Percentiles rank a stretch among this genome's conserved stretches.
Evolutionary conservation across 2,888 invertebrate genomes (phyloP).

Genomic region (Cryptus armator): DNA sequence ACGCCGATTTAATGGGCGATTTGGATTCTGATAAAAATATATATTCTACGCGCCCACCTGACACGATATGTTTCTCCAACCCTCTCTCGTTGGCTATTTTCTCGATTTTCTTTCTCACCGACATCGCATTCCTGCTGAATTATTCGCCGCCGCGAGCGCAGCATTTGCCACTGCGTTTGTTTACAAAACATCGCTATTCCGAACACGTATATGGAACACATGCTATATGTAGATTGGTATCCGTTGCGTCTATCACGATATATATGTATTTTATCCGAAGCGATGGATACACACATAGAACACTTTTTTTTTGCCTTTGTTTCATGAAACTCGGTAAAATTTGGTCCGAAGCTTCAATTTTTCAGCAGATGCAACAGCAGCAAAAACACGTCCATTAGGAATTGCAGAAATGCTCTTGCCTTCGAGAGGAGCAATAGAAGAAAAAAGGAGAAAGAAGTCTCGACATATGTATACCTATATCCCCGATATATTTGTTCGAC

Average conservation of each 20-base stretch:
- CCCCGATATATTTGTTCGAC: not conserved
- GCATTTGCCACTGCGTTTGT: slow-evolving; percentile 32
- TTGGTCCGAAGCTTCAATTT: not conserved
- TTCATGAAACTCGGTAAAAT: not conserved
- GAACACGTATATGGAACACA: slow-evolving; percentile 17
- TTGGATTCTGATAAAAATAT: not conserved
- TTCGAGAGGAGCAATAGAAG: not conserved
- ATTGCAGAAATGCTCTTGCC: not conserved
- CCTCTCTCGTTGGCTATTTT: not conserved
- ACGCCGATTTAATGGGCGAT: not conserved
- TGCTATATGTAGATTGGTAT: not conserved
- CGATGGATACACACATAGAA: not conserved
- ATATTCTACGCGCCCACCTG: not conserved
- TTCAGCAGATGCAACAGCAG: not conserved
- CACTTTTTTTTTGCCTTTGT: not conserved
- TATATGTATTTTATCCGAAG: not conserved
- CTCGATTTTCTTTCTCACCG: not conserved
- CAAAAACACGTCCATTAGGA: not conserved
- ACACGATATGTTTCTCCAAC: slow-evolving; percentile 13
- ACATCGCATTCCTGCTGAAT: not conserved
- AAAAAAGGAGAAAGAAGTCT: not conserved
- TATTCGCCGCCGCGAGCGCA: slow-evolving; percentile 31
- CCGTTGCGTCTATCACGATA: not conserved
- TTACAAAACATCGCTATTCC: slow-evolving; percentile 44
- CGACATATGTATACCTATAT: not conserved